Evolutionary conservation across 2,113 vertebrate species (phyloP), one percentile per base, ranked within the genome.

Genomic region (Zosterops borbonicus): DNA sequence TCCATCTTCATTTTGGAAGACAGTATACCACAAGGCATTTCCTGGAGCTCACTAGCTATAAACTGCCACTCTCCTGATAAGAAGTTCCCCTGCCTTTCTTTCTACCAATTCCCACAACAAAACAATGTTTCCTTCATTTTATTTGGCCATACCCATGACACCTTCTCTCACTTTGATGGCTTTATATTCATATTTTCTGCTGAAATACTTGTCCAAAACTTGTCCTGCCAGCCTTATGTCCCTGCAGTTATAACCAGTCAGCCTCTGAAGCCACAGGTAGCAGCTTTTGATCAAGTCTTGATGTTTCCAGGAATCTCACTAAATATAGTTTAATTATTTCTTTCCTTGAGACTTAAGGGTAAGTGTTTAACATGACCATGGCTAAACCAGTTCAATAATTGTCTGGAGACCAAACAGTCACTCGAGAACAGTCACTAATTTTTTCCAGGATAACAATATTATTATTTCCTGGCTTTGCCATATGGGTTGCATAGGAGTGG

Each of bases 391-490:
- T 93, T 94, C 93, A 95, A 31, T 94, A 95, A 96, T 76, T 89
- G 44, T 86, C 93, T 95, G 76, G 92, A 94, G 90, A 94, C 77
- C 71, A 62, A 69, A 60, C 12, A 87, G 60, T 46, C 93, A 37
- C 80, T 87, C 2, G 9, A 92, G 69, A 90, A 64, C 56, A 87
- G 90, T 60, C 85, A 89, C 35, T 93, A 47, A 56, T 86, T 93
- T 88, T 89, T 96, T 86, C 92, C 68, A 44, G 88, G 67, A 88
- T 78, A 94, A 65, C 49, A 92, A 90, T 94, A 94, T 94, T 97
- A 93, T 56, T 83, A 90, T 93, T 96, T 96, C 90, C 95, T 95
- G 88, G 52, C 65, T n/a, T 89, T 92, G 69, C 83, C 93, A 90
- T 96, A 94, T 89, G 92, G 88, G 60, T 60, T 94, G 46, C 76